phyloP scores from a whole-genome alignment of 2,797 vertebrate species.

The Melanotaenia maccullochi region DNA sequence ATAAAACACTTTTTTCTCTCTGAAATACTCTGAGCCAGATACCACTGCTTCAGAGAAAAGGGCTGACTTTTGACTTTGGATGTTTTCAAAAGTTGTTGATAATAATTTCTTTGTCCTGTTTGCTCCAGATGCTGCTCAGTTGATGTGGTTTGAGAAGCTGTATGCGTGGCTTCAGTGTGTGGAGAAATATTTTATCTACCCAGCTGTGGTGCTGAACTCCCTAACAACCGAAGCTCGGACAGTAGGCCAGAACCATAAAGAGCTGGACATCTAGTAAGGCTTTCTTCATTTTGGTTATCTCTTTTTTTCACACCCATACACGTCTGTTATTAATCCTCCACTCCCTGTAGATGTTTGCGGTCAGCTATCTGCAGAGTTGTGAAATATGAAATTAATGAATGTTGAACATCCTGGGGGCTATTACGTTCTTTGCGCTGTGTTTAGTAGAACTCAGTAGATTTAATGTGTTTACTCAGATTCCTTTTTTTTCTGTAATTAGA shows the following conservation, averaged over 20 bases:
- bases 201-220: slow-evolving; percentile 91
- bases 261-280: slow-evolving; percentile 90
- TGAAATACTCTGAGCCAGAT: slow-evolving; percentile 16
- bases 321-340: not conserved
- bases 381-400: slow-evolving; percentile 9
- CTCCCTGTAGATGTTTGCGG: not conserved
- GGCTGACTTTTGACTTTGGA: not conserved
- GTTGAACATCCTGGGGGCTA: slow-evolving; percentile 5
- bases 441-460: not conserved
- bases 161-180: slow-evolving; percentile 91
- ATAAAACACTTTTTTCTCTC: not conserved
- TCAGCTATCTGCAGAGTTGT: slow-evolving; percentile 6
- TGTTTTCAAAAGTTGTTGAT: slow-evolving; percentile 3
- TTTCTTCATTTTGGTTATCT: slow-evolving; percentile 16
- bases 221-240: slow-evolving; percentile 88
- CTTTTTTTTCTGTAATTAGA: not conserved
- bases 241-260: slow-evolving; percentile 87
- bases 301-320: not conserved
- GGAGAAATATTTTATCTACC: slow-evolving; percentile 93
- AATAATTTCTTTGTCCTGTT: not conserved
- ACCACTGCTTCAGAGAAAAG: slow-evolving; percentile 4
- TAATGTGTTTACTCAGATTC: not conserved
- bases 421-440: not conserved
- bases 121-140: slow-evolving; percentile 87
- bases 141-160: slow-evolving; percentile 96